Percentiles rank a stretch among this genome's conserved stretches.
phyloP scores from a whole-genome alignment of 2,113 vertebrate genomes.

The Rhineura floridana region DNA sequence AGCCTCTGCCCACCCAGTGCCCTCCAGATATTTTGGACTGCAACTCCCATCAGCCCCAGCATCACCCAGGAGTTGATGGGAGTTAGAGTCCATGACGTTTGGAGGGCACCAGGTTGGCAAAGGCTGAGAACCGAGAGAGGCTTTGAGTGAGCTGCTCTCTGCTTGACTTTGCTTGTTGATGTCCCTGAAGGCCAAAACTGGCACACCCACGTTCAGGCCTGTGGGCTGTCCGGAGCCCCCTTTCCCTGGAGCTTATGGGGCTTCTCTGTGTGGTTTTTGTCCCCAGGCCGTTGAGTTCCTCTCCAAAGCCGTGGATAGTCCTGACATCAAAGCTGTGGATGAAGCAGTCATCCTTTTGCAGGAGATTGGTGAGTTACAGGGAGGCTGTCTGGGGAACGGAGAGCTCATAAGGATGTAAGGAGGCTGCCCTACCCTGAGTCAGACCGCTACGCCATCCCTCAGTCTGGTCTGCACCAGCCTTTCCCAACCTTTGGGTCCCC shows the following conservation, averaged over 20 bases:
- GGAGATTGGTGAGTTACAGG: constrained; percentile 83
- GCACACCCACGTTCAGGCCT: background rate
- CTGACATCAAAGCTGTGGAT: constrained; percentile 83
- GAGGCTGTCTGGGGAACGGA: background rate
- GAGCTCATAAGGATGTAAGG: background rate
- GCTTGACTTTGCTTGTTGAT: too few species aligned
- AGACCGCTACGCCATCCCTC: too few species aligned
- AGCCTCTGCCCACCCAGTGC: background rate
- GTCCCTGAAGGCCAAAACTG: background rate
- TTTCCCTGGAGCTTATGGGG: too few species aligned
- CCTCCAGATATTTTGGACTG: background rate
- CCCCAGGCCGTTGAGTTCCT: constrained; percentile 91
- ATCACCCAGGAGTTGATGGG: too few species aligned
- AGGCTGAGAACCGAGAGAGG: too few species aligned
- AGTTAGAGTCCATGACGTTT: too few species aligned
- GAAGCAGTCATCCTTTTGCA: constrained; percentile 88
- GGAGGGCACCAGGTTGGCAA: too few species aligned
- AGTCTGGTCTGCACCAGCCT: too few species aligned
- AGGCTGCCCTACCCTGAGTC: too few species aligned
- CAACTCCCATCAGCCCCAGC: background rate
- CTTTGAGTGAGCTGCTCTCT: too few species aligned
- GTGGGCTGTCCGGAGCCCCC: background rate
- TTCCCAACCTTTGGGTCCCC: too few species aligned
- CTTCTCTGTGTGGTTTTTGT: background rate
- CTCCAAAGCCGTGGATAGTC: constrained; percentile 93